Evolutionary conservation across 2,113 vertebrate genomes (phyloP).

Genomic region (Pao palembangensis): DNA sequence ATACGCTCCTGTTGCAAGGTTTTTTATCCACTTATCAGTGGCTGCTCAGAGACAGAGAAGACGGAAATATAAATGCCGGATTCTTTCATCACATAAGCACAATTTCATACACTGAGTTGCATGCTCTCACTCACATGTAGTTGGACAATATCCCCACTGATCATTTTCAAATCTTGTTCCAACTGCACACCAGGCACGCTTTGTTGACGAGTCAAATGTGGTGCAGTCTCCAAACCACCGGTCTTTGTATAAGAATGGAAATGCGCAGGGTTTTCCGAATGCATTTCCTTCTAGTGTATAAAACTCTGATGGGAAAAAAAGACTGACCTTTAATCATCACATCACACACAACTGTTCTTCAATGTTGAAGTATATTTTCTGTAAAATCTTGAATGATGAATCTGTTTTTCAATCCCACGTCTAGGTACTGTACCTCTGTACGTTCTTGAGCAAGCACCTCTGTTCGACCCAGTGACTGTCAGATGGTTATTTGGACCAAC

Average conservation of each 20-base stretch:
- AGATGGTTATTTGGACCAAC: slow-evolving; percentile 80
- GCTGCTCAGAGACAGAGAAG: slow-evolving; percentile 29
- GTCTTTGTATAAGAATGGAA: slow-evolving; percentile 84
- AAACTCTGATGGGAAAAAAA: slow-evolving; percentile 69
- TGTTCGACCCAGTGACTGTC: slow-evolving; percentile 80
- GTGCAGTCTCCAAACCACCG: slow-evolving; percentile 89
- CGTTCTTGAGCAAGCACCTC: slow-evolving; percentile 82
- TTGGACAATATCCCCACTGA: slow-evolving; percentile 85
- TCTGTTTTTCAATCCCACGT: neutral
- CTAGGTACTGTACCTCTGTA: slow-evolving; percentile 81
- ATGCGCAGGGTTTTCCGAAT: slow-evolving; percentile 83
- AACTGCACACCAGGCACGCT: slow-evolving; percentile 83
- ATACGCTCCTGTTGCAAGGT: slow-evolving; percentile 74
- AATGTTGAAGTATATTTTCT: neutral
- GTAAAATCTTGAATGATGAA: too few relatives aligned
- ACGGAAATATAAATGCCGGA: neutral
- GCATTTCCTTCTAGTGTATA: slow-evolving; percentile 85
- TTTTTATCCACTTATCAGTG: slow-evolving; percentile 78
- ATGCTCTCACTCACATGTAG: slow-evolving; percentile 75
- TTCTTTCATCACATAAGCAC: neutral
- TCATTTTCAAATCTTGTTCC: slow-evolving; percentile 75
- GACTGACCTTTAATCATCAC: neutral
- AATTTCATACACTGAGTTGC: neutral
- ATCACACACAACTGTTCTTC: neutral
- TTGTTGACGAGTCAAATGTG: slow-evolving; percentile 64